Evolutionary conservation across 2,797 vertebrate genomes (phyloP), one percentile per base, ranked within the genome.

Genomic region (Hippoglossus hippoglossus): DNA sequence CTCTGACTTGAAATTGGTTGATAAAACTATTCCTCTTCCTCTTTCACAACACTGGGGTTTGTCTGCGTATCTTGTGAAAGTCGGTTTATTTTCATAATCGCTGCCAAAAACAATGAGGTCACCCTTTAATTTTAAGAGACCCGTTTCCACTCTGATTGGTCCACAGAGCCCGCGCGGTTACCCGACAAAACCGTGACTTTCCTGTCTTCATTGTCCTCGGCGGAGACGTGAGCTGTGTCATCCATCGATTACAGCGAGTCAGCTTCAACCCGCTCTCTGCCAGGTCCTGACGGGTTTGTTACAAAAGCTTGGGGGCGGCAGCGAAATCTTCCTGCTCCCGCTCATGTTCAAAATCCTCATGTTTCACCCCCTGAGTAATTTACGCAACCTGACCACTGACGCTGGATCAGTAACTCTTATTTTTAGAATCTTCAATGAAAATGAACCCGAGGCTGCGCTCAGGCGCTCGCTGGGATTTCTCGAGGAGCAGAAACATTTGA

Each of bases 361-460:
- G 56, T 83, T 83, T 84, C 67, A 76, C 26, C 44, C 57, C 41
- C 16, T 3, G 7, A 73, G 72, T 81, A 61, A 80, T 80, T 74
- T 55, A 59, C 4, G 57, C 79, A 87, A 85, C 75, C 80, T 50
- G 59, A 82, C 39, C 59, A 5, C 57, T 49, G 62, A 81, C 84
- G 67, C 69, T 72, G 57, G 65, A 82, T 83, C 64, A 61, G 65
- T 71, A 28, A 18, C 52, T 82, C 86, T 89, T 81, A 85, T 89
- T 86, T 86, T 87, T 84, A 83, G 80, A 79, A 39, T 62, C 81
- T 66, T 84, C 53, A 73, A 31, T 86, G 79, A 85, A 88, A 90
- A 81, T 56, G 66, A 80, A 76, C 64, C 73, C 1, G 16, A 74
- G 34, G 74, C 77, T 69, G 39, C 13, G 39, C 66, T 80, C 5